Evolutionary conservation across 2,113 vertebrate species (phyloP).

Genomic region (Phylloscopus whistleri): DNA sequence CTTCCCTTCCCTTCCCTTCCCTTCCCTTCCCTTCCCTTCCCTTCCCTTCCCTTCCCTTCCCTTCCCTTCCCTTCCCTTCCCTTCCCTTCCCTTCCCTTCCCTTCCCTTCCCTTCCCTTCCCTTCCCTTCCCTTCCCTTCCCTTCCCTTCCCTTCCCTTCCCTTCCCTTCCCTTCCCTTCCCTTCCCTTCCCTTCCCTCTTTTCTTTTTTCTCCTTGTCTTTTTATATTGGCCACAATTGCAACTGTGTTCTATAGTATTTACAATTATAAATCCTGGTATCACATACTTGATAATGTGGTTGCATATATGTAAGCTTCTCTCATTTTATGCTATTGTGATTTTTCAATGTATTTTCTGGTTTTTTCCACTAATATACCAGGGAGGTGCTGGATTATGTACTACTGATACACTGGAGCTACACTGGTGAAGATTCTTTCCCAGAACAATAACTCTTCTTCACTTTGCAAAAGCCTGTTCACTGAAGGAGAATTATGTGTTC

Average conservation of each 20-base stretch:
- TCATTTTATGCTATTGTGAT: background rate
- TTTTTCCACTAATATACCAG: background rate
- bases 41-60: no score
- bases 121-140: no score
- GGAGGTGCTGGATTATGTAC: background rate
- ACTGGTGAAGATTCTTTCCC: background rate
- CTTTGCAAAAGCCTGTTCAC: background rate
- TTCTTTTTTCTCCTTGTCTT: background rate
- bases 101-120: background rate
- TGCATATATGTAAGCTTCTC: background rate
- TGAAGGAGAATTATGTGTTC: background rate
- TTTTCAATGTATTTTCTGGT: background rate
- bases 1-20: no score
- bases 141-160: background rate
- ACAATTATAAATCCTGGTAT: background rate
- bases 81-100: background rate
- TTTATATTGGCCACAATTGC: background rate
- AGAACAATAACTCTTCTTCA: background rate
- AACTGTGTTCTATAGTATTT: background rate
- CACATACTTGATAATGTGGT: background rate
- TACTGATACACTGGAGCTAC: background rate
- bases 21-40: no score
- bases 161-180: no score
- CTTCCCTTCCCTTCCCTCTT: no score
- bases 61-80: background rate